A percentile compares a stretch with the other conserved stretches of the same genome.
phyloP scores from a whole-genome alignment of 2,113 vertebrate species.

The Kryptolebias marmoratus region DNA sequence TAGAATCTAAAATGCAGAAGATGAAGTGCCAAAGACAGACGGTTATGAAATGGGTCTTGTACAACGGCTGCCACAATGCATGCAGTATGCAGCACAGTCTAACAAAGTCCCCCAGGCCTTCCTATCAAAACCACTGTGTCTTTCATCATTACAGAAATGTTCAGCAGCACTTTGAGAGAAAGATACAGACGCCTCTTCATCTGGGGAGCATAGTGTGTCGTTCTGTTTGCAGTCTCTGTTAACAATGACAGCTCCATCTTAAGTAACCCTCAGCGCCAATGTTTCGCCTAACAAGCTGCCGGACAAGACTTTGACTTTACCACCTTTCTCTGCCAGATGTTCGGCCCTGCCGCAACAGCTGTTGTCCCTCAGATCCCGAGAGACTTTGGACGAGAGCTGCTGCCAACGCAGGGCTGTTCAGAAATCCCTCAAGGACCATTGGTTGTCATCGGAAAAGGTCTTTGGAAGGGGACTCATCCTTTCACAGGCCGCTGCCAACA shows the following conservation, averaged over 20 bases:
- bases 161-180: slow-evolving; percentile 55
- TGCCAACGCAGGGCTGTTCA: slow-evolving; percentile 48
- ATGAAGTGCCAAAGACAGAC: slow-evolving; percentile 24
- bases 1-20: slow-evolving; percentile 11
- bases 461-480: slow-evolving; percentile 68
- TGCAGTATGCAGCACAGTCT: slow-evolving; percentile 32
- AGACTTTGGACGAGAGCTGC: slow-evolving; percentile 20
- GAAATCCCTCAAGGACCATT: slow-evolving; percentile 55
- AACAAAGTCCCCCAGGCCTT: slow-evolving; percentile 46
- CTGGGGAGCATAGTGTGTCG: slow-evolving; percentile 29
- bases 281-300: slow-evolving; percentile 43
- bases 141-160: slow-evolving; percentile 56
- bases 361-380: slow-evolving; percentile 51
- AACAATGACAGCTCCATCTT: slow-evolving; percentile 40
- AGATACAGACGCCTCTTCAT: slow-evolving; percentile 37
- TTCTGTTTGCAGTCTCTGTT: slow-evolving; percentile 45
- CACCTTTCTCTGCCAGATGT: slow-evolving; percentile 68
- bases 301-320: slow-evolving; percentile 58
- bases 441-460: slow-evolving; percentile 66
- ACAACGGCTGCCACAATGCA: slow-evolving; percentile 26
- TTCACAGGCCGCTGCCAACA: slow-evolving; percentile 54
- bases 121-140: slow-evolving; percentile 47
- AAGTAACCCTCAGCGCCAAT: slow-evolving; percentile 33
- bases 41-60: slow-evolving; percentile 17
- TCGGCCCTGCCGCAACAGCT: slow-evolving; percentile 53